Evolutionary conservation across 1,140 invertebrate genomes (phyloP), one percentile per base, ranked within the genome.

Genomic region (Drosophila ohnishii): DNA sequence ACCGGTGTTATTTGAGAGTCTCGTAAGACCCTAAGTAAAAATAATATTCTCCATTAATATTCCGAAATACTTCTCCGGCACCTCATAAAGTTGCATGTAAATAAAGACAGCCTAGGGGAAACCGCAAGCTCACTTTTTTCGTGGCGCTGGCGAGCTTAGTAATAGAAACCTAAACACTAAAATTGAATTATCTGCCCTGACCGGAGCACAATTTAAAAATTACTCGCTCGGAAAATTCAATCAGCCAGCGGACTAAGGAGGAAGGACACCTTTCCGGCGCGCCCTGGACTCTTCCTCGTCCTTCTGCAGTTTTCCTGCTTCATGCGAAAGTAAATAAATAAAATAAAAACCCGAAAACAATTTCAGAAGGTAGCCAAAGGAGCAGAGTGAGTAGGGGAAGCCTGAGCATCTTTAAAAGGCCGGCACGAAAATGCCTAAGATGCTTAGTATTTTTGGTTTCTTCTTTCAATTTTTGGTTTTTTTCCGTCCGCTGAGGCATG

Each of bases 181-280:
- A 87, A 87, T 88, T 87, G 84, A 87, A 87, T 87, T 87, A 87
- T 88, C 73, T 69, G 51, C 65, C 42, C 16, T 84, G 84, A 83
- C 80, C 73, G 64, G 72, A 72, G 80, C 65, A 83, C 84, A 87
- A 87, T 87, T 87, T 87, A 87, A 87, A 87, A 88, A 87, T 87
- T 88, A 87, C 80, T 83, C 84, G 84, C 84, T 87, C 50, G 84
- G 84, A 87, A 87, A 87, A 87, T 87, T 87, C 84, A 87, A 87
- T 87, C 84, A 87, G 69, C 65, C 65, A 75, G 63, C 65, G 84
- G 64, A 71, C 83, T 57, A 75, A 75, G 56, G 62, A 81, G 64
- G 63, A 66, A 85, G 74, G 74, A 67, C 64, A 84, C 80, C 80
- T 84, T 79, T 67, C 60, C 60, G 14, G 47, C 35, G 13, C 28